Conservation (phyloP, 2,113 vertebrate species). For the Boleophthalmus pectinirostris region DNA sequence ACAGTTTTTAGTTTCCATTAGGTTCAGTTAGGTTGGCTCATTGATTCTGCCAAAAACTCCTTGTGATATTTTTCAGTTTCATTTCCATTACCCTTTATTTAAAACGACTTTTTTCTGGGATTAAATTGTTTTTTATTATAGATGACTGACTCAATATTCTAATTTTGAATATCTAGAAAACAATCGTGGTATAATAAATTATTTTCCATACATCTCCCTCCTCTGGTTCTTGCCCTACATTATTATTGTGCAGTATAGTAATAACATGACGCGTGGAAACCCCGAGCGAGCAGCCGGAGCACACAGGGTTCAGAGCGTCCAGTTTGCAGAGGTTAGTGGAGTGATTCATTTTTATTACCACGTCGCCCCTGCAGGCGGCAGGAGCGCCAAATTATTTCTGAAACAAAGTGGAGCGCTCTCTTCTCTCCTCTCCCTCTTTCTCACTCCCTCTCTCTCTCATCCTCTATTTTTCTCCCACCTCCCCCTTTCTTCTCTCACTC, state of each 20-base stretch:
- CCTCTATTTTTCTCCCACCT: too few species aligned
- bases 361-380: conserved; percentile 77
- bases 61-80: too few species aligned
- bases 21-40: too few species aligned
- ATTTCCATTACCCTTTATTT: too few species aligned
- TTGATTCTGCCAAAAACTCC: too few species aligned
- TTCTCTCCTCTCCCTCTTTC: conserved; percentile 4
- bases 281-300: background rate
- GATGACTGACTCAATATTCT: too few species aligned
- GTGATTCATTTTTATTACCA: conserved; percentile 86
- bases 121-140: too few species aligned
- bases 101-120: too few species aligned
- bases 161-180: too few species aligned
- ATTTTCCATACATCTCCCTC: too few species aligned
- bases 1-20: too few species aligned
- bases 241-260: background rate
- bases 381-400: conserved; percentile 85
- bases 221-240: background rate
- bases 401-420: conserved; percentile 84
- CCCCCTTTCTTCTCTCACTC: too few species aligned
- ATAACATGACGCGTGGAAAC: background rate
- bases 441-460: background rate
- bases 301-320: conserved; percentile 66
- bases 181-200: background rate
- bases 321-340: conserved; percentile 76